Evolutionary conservation across 2,797 vertebrate genomes (phyloP), one percentile per base, ranked within the genome.

Genomic region (Neoniphon sammara): DNA sequence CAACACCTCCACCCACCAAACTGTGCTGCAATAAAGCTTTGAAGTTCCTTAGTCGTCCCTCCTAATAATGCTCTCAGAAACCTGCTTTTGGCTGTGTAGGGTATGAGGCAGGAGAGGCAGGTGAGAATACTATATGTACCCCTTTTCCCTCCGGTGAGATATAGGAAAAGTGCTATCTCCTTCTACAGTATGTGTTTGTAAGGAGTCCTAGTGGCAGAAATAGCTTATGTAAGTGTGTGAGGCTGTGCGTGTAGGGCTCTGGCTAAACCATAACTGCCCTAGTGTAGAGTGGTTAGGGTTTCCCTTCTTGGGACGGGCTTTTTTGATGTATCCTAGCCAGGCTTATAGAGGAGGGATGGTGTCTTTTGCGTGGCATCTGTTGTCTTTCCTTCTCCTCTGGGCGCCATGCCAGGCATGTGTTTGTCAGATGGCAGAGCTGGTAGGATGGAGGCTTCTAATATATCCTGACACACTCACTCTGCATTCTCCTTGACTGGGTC

Each of bases 51-150:
- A 77, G 63, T 80, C 66, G 80, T 75, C 52, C 27, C 36, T 59
- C 62, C 65, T 92, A 90, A 91, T 93, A 90, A 92, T 83, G 88
- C 91, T 89, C 91, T 86, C 75, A 87, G 91, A 90, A 88, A 91
- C 87, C 87, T 70, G 73, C 61, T 70, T 77, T 64, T 72, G 80
- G 69, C 75, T 75, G 74, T 15, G 64, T 56, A 27, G 58, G n/a
- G 1, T 20, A 66, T 12, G 21, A 39, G 7, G 53, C 2, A 50
- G 54, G 7, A 46, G 52, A 70, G 18, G 66, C 75, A 78, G 78
- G 80, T 88, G 83, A 87, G 44, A 84, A 81, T 61, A 65, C 49
- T 71, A 36, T 68, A 44, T 60, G 42, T 55, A 50, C 60, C 23
- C 57, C 39, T 10, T 44, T 61, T 27, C 59, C 36, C 15, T 4